phyloP scores from a whole-genome alignment of 2,888 invertebrate genomes.

The Tortricodes alternella region DNA sequence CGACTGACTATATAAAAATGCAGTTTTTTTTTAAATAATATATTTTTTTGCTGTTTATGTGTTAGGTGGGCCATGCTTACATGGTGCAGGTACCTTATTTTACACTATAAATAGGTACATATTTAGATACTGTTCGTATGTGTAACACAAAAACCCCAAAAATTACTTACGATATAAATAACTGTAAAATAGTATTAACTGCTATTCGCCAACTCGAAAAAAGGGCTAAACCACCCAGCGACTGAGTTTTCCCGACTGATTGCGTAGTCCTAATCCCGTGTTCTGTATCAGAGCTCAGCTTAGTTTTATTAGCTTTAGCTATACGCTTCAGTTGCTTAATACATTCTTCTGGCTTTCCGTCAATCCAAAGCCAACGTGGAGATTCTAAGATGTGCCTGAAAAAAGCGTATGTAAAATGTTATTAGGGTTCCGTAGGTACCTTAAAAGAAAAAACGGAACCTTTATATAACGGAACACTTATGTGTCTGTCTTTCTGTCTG shows the following conservation, averaged over 20 bases:
- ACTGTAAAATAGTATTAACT: slow-evolving; percentile 78
- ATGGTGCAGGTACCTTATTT: neutral
- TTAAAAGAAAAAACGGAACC: too few species aligned
- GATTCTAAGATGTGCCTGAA: slow-evolving; percentile 84
- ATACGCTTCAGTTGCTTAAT: slow-evolving; percentile 77
- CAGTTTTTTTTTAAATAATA: too few species aligned
- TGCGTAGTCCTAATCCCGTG: slow-evolving; percentile 46
- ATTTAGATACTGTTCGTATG: too few species aligned
- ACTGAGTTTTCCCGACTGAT: slow-evolving; percentile 51
- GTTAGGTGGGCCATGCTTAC: too few species aligned
- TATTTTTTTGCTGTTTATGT: too few species aligned
- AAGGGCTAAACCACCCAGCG: slow-evolving; percentile 79
- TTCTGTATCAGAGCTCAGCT: slow-evolving; percentile 66
- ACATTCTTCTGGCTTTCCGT: slow-evolving; percentile 73
- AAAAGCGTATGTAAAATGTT: slow-evolving; percentile 17
- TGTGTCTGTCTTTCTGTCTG: too few species aligned
- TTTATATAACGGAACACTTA: too few species aligned
- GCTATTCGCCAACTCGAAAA: slow-evolving; percentile 82
- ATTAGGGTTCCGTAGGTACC: too few species aligned
- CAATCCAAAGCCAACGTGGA: slow-evolving; percentile 84
- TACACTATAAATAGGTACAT: too few species aligned
- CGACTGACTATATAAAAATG: too few species aligned
- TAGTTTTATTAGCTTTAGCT: slow-evolving; percentile 77
- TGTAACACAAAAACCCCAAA: too few species aligned
- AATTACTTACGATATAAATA: slow-evolving; percentile 77